Conservation (phyloP, 2,113 vertebrate genomes). For the Empidonax alnorum region DNA sequence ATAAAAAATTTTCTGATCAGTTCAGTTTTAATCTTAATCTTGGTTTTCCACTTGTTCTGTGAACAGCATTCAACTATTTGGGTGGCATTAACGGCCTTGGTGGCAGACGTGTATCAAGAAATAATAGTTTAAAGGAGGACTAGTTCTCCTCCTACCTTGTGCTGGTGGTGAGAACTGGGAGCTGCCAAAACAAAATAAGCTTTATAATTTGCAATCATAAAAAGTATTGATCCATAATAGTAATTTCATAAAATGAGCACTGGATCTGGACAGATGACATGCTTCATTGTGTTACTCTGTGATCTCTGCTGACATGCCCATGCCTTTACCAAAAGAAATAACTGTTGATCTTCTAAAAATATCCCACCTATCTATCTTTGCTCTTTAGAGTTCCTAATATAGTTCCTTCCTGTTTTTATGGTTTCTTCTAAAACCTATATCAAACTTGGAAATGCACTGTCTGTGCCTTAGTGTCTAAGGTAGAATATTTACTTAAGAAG, state of each 20-base stretch:
- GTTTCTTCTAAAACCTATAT: background rate
- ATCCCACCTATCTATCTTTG: background rate
- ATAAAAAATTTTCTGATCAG: background rate
- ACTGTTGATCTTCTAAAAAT: background rate
- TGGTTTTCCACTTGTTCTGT: background rate
- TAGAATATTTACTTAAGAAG: background rate
- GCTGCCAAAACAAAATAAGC: background rate
- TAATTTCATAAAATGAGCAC: background rate
- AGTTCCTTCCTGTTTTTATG: background rate
- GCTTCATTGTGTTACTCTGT: background rate
- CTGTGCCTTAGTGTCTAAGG: background rate
- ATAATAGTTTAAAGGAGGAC: background rate
- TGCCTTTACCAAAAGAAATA: background rate
- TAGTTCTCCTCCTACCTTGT: background rate
- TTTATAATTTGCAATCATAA: background rate
- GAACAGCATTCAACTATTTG: background rate
- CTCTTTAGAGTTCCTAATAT: background rate
- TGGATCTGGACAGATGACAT: background rate
- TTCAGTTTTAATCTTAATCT: background rate
- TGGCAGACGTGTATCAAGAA: background rate
- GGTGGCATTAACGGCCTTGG: background rate
- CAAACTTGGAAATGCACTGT: background rate
- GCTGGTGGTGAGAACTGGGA: background rate
- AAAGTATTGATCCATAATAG: background rate
- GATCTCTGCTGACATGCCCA: background rate